These are phyloP conservation scores for Hirundo rustica DNA, from an alignment of 2,797 vertebrate species.

Conservation along the genomic window DNA sequence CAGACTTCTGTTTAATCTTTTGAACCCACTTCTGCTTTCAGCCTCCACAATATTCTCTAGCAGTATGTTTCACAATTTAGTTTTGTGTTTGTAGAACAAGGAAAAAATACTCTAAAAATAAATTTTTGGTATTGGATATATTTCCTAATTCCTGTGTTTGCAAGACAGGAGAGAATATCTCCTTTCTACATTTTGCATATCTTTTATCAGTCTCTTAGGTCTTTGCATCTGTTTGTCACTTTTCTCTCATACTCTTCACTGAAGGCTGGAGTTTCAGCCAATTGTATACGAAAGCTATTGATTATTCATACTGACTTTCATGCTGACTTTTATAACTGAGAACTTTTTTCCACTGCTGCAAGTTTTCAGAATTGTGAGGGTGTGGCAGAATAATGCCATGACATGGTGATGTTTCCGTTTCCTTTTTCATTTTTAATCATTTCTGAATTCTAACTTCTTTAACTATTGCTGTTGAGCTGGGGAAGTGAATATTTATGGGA, in stretches of 20 bases:
- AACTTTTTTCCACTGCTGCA: background rate
- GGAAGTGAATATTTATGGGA: background rate
- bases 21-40: background rate
- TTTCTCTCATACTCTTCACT: background rate
- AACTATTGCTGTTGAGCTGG: background rate
- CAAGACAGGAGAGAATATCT: background rate
- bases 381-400: background rate
- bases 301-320: background rate
- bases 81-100: background rate
- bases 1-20: background rate
- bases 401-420: background rate
- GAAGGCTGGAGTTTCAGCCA: background rate
- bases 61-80: background rate
- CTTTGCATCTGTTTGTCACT: background rate
- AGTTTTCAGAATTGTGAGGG: background rate
- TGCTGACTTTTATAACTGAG: background rate
- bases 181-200: background rate
- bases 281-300: background rate
- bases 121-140: background rate
- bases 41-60: background rate
- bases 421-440: background rate
- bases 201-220: background rate
- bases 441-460: background rate
- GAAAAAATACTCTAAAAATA: background rate
- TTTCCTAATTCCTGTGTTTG: background rate